Conservation (phyloP, 1,140 invertebrate species). For the Papilio xuthus region DNA sequence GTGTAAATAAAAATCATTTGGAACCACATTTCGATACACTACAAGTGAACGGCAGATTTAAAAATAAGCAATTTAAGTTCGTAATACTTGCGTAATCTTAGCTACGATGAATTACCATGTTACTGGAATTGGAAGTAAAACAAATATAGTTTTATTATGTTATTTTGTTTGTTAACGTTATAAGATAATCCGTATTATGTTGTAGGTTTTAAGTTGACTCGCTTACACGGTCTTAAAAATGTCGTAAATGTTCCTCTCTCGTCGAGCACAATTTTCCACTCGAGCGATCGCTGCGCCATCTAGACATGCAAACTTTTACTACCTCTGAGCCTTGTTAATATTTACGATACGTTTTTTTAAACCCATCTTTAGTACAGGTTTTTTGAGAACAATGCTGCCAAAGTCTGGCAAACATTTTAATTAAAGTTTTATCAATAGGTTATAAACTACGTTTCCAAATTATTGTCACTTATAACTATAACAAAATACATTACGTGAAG, state of each 20-base stretch:
- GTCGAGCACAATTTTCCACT: slow-evolving; percentile 17
- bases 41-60: too few relatives aligned
- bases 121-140: not conserved
- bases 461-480: not conserved
- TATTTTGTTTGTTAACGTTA: not conserved
- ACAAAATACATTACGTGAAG: not conserved
- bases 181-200: slow-evolving; percentile 12
- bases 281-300: slow-evolving; percentile 7
- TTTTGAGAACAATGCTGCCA: not conserved
- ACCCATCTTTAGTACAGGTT: not conserved
- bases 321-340: slow-evolving; percentile 13
- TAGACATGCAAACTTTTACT: slow-evolving; percentile 5
- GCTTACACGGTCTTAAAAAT: slow-evolving; percentile 19
- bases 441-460: not conserved
- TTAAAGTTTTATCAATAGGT: not conserved
- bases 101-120: not conserved
- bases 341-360: slow-evolving; percentile 4
- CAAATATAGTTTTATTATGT: not conserved
- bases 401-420: not conserved
- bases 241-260: slow-evolving; percentile 19
- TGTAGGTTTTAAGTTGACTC: slow-evolving; percentile 12
- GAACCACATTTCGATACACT: too few relatives aligned
- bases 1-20: too few relatives aligned
- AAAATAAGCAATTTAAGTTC: too few relatives aligned
- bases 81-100: too few relatives aligned